These are phyloP conservation scores for Cyrtonyx montezumae DNA, from an alignment of 2,113 vertebrate genomes.

Conservation along the genomic window DNA sequence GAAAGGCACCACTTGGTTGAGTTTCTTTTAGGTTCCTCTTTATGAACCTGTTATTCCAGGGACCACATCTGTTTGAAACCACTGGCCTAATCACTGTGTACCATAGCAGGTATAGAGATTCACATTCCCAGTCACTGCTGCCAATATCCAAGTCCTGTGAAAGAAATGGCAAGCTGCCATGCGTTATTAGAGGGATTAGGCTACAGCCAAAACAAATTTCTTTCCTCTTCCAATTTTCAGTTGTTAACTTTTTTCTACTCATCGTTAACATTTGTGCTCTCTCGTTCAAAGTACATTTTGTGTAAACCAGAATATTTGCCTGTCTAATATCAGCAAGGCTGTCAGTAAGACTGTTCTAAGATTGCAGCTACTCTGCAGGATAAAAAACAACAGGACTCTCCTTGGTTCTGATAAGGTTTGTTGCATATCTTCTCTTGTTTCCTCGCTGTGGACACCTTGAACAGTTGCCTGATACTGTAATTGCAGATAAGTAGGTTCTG, in stretches of 20 bases:
- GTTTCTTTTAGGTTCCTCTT: not conserved
- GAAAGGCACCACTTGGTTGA: not conserved
- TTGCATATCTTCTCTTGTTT: not conserved
- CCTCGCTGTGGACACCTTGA: not conserved
- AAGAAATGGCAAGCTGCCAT: constrained; percentile 4
- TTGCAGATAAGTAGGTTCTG: not conserved
- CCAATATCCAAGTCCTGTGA: not conserved
- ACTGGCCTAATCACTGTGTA: not conserved
- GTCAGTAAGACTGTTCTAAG: not conserved
- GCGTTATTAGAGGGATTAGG: constrained; percentile 5
- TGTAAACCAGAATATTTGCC: not conserved
- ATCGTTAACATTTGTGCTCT: not conserved
- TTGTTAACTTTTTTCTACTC: constrained; percentile 24
- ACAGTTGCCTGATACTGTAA: not conserved
- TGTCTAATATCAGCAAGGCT: not conserved
- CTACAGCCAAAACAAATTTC: not conserved
- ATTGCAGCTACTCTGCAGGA: not conserved
- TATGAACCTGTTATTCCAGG: not conserved
- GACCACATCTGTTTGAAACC: not conserved
- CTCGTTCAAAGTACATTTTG: not conserved
- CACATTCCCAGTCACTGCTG: not conserved
- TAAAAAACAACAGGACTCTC: not conserved
- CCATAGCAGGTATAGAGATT: not conserved
- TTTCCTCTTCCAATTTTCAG: not conserved
- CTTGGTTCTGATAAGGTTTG: not conserved